phyloP scores from a whole-genome alignment of 2,888 invertebrate species.

The Thumatha senex region DNA sequence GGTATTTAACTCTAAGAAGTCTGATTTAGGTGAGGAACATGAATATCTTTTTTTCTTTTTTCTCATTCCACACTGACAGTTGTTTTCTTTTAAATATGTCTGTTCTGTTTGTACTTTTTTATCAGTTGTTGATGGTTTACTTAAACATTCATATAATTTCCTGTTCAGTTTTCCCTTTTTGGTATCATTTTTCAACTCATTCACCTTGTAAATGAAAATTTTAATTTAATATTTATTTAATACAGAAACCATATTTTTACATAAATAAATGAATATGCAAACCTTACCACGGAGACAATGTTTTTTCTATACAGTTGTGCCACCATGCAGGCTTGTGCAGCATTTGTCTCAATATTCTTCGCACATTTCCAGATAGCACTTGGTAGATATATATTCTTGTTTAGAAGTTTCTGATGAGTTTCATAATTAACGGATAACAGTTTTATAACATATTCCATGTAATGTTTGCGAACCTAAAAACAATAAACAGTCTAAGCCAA shows the following conservation, averaged over 20 bases:
- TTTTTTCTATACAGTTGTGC: slow-evolving; percentile 70
- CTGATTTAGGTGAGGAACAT: slow-evolving; percentile 31
- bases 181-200: slow-evolving; percentile 66
- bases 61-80: slow-evolving; percentile 55
- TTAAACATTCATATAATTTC: slow-evolving; percentile 62
- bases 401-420: slow-evolving; percentile 61
- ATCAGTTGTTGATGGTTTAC: slow-evolving; percentile 57
- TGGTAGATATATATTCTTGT: slow-evolving; percentile 71
- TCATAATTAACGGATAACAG: slow-evolving; percentile 70
- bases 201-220: slow-evolving; percentile 53
- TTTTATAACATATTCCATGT: slow-evolving; percentile 72
- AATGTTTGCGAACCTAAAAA: slow-evolving; percentile 74
- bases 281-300: slow-evolving; percentile 56
- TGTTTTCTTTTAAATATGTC: slow-evolving; percentile 41
- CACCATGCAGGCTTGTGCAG: slow-evolving; percentile 73
- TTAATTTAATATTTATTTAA: not conserved
- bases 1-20: too few relatives aligned
- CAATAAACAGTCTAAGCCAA: not conserved
- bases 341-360: slow-evolving; percentile 68
- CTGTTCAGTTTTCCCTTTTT: slow-evolving; percentile 61
- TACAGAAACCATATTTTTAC: too few relatives aligned
- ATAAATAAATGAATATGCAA: not conserved
- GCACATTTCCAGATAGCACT: slow-evolving; percentile 79
- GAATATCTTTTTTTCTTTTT: slow-evolving; percentile 50
- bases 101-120: slow-evolving; percentile 58